These are phyloP conservation scores for Ryuthela nishihirai DNA, from an alignment of 2,888 invertebrate genomes.

Conservation along the genomic window DNA sequence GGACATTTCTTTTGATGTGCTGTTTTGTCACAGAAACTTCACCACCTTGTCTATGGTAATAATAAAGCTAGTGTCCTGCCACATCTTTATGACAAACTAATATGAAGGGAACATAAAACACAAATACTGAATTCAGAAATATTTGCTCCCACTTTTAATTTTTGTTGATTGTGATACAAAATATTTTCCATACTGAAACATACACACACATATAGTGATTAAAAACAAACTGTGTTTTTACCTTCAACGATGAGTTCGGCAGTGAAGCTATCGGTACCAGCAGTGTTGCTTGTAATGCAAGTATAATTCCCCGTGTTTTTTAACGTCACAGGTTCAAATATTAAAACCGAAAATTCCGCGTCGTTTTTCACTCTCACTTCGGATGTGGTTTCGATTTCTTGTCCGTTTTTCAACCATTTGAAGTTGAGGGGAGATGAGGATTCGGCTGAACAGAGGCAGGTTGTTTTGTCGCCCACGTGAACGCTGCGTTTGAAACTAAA, in stretches of 20 bases:
- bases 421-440: slow-evolving; percentile 4
- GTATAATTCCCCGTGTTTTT: slow-evolving; percentile 31
- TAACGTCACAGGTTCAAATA: slow-evolving; percentile 9
- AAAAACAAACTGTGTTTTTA: not conserved
- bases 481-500: slow-evolving; percentile 12
- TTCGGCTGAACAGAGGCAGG: slow-evolving; percentile 3
- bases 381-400: not conserved
- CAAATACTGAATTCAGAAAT: too few relatives aligned
- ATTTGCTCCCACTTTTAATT: too few relatives aligned
- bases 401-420: slow-evolving; percentile 13
- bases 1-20: too few relatives aligned
- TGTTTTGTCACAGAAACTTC: too few relatives aligned
- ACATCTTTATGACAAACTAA: too few relatives aligned
- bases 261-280: slow-evolving; percentile 17
- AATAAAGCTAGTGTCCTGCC: too few relatives aligned
- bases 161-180: too few relatives aligned
- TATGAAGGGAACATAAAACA: too few relatives aligned
- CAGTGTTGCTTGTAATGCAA: slow-evolving; percentile 15
- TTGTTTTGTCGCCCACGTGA: slow-evolving; percentile 8
- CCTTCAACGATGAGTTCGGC: slow-evolving; percentile 22
- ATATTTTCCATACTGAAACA: too few relatives aligned
- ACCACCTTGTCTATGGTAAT: too few relatives aligned
- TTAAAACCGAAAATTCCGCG: slow-evolving; percentile 29
- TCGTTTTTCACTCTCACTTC: slow-evolving; percentile 16
- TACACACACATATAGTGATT: not conserved